phyloP scores from a whole-genome alignment of 2,888 invertebrate genomes.

The Lasioglossum zephyrum region DNA sequence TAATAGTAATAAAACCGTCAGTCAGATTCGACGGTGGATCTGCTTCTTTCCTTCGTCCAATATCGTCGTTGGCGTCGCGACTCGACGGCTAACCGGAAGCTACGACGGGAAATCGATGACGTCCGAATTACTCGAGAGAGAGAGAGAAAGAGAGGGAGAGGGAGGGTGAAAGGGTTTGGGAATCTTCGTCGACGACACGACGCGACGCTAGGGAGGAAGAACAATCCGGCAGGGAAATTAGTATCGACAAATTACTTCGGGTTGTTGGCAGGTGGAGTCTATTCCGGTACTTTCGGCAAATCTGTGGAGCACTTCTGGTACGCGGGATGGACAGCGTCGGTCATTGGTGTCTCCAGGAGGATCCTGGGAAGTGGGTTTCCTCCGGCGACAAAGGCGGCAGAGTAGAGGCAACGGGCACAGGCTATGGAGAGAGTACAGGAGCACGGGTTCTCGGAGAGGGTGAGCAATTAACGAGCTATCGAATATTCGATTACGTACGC shows the following conservation, averaged over 20 bases:
- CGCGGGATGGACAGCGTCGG: neutral
- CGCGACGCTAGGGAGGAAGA: neutral
- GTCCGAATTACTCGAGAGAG: neutral
- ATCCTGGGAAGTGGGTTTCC: neutral
- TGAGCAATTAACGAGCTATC: conserved; percentile 65
- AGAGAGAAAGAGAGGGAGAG: neutral
- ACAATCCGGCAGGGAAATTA: conserved; percentile 1
- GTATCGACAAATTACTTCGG: conserved; percentile 7
- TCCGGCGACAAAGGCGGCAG: neutral
- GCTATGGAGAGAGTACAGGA: neutral
- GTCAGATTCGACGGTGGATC: neutral
- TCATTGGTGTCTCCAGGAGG: neutral
- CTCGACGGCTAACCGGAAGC: conserved; percentile 14
- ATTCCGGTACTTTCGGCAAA: neutral
- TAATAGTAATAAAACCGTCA: neutral
- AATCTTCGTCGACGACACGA: neutral
- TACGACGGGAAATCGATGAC: conserved; percentile 53
- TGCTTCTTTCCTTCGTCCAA: neutral
- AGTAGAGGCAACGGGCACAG: neutral
- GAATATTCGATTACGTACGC: conserved; percentile 55
- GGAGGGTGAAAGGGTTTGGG: too few relatives aligned
- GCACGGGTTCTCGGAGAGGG: conserved; percentile 25
- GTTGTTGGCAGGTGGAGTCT: neutral
- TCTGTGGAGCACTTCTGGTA: neutral
- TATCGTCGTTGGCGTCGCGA: neutral